These are phyloP conservation scores for Drosophila orena DNA, from an alignment of 1,140 invertebrate species.

Conservation along the genomic window DNA sequence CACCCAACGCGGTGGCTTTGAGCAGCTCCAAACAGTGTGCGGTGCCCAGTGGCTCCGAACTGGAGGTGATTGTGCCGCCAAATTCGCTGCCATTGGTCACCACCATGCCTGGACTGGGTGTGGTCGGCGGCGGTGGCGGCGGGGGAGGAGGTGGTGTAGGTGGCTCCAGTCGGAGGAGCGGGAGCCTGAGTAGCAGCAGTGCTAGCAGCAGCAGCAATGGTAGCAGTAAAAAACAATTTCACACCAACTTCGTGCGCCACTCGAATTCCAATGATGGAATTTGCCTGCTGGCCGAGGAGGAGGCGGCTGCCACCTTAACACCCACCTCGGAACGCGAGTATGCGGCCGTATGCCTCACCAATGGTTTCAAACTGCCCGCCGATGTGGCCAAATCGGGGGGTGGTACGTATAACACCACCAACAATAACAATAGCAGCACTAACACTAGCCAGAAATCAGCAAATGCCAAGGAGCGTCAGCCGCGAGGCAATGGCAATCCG, in stretches of 20 bases:
- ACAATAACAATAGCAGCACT: constrained; percentile 27
- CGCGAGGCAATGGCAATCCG: constrained; percentile 56
- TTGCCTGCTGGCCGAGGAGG: constrained; percentile 78
- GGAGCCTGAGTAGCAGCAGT: constrained; percentile 75
- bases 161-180: constrained; percentile 55
- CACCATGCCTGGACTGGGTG: constrained; percentile 56
- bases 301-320: constrained; percentile 76
- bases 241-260: constrained; percentile 77
- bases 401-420: not conserved
- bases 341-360: constrained; percentile 61
- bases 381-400: constrained; percentile 48
- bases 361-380: constrained; percentile 75
- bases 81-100: constrained; percentile 68
- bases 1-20: constrained; percentile 67
- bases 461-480: constrained; percentile 56
- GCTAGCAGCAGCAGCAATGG: constrained; percentile 68
- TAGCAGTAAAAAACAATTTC: constrained; percentile 74
- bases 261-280: constrained; percentile 83
- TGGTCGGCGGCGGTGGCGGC: constrained; percentile 10
- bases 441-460: constrained; percentile 27
- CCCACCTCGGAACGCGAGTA: constrained; percentile 77
- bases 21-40: constrained; percentile 66
- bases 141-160: constrained; percentile 16
- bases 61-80: constrained; percentile 67
- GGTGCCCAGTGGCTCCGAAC: constrained; percentile 41